phyloP scores from a whole-genome alignment of 2,113 vertebrate genomes.

The Aphyosemion australe region DNA sequence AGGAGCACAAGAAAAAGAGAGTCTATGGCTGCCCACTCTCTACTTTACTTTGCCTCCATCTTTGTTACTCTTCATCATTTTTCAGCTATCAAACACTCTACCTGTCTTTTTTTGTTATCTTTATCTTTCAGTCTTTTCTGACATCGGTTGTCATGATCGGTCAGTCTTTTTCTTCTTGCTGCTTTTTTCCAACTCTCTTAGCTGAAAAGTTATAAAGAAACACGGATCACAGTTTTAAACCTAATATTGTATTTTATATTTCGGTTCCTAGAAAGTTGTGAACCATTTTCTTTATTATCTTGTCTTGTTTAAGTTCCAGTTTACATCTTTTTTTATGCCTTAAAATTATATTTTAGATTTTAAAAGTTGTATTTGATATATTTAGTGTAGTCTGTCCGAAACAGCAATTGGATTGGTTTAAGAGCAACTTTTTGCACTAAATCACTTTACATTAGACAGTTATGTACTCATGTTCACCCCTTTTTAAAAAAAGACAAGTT shows the following conservation, averaged over 20 bases:
- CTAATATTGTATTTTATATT: too few species aligned
- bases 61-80: slow-evolving; percentile 43
- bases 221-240: slow-evolving; percentile 15
- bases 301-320: not conserved
- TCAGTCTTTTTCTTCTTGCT: slow-evolving; percentile 56
- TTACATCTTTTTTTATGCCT: not conserved
- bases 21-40: slow-evolving; percentile 46
- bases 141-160: slow-evolving; percentile 80
- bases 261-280: too few species aligned
- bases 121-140: slow-evolving; percentile 59
- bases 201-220: slow-evolving; percentile 36
- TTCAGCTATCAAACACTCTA: slow-evolving; percentile 44
- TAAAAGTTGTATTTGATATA: too few species aligned
- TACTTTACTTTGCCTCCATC: slow-evolving; percentile 28
- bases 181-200: slow-evolving; percentile 39
- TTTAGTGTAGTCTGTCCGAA: not conserved
- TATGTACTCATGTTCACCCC: too few species aligned
- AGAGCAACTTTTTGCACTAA: not conserved
- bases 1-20: slow-evolving; percentile 56
- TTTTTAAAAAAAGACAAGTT: too few species aligned
- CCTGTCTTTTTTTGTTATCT: slow-evolving; percentile 45
- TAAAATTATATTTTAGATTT: not conserved
- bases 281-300: not conserved
- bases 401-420: not conserved
- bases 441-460: not conserved